These are phyloP conservation scores for Ictalurus furcatus DNA, from an alignment of 2,113 vertebrate genomes.

Conservation along the genomic window DNA sequence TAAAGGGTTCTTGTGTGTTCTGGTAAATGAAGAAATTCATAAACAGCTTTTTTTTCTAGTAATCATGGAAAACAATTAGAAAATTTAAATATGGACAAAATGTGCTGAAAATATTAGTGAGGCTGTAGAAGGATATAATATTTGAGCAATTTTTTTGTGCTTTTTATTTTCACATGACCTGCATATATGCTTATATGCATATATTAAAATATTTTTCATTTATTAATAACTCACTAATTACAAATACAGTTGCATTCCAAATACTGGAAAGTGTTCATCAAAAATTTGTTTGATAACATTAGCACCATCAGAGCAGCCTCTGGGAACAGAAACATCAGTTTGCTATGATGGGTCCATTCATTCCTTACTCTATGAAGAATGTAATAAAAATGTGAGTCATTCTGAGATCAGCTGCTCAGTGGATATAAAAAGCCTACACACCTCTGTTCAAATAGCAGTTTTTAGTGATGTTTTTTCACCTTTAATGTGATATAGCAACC, in stretches of 20 bases:
- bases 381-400: constrained; percentile 23
- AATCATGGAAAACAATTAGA: neutral
- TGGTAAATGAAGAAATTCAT: neutral
- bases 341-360: neutral
- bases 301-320: neutral
- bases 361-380: neutral
- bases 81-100: neutral
- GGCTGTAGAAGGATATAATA: neutral
- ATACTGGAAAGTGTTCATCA: neutral
- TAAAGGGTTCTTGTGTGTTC: neutral
- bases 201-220: neutral
- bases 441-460: neutral
- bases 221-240: neutral
- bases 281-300: neutral
- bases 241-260: neutral
- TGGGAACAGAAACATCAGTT: neutral
- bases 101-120: neutral
- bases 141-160: neutral
- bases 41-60: neutral
- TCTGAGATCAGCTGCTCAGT: neutral
- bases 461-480: neutral
- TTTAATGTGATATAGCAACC: neutral
- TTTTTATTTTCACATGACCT: neutral
- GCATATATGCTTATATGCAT: too few species aligned
- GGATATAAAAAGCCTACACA: neutral